Conservation (phyloP, 2,113 vertebrate species). For the Myiozetetes cayanensis region DNA sequence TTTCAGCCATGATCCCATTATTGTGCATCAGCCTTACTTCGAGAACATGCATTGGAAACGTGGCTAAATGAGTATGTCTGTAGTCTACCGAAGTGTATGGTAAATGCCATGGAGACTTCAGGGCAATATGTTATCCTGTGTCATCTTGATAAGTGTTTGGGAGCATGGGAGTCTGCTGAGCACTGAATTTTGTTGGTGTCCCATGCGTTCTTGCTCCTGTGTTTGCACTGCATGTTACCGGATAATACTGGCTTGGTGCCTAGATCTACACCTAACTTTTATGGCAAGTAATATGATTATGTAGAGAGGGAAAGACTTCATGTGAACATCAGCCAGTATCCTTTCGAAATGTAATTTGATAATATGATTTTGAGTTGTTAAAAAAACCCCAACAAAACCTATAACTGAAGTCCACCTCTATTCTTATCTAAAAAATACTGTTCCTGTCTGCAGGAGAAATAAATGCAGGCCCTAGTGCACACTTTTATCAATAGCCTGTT, state of each 20-base stretch:
- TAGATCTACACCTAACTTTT: not conserved
- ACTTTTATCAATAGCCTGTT: not conserved
- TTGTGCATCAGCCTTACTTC: conserved; percentile 2
- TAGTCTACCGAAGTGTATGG: not conserved
- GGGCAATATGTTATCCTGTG: not conserved
- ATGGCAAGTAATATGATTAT: not conserved
- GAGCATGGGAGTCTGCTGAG: not conserved
- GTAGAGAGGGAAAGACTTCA: not conserved
- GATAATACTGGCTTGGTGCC: not conserved
- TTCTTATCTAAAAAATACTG: not conserved
- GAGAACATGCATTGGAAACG: conserved; percentile 15
- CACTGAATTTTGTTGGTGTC: not conserved
- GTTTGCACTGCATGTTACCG: not conserved
- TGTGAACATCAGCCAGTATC: not conserved
- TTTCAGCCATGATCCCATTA: conserved; percentile 63
- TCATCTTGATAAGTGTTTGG: not conserved
- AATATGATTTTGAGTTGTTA: not conserved
- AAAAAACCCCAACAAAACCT: not conserved
- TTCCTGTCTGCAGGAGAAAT: not conserved
- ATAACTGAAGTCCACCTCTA: not conserved
- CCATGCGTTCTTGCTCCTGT: not conserved
- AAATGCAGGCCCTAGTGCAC: not conserved
- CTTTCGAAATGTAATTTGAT: not conserved
- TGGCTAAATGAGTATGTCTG: conserved; percentile 22
- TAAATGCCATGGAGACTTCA: not conserved